phyloP scores from a whole-genome alignment of 2,113 vertebrate species.

The Calidris pygmaea region DNA sequence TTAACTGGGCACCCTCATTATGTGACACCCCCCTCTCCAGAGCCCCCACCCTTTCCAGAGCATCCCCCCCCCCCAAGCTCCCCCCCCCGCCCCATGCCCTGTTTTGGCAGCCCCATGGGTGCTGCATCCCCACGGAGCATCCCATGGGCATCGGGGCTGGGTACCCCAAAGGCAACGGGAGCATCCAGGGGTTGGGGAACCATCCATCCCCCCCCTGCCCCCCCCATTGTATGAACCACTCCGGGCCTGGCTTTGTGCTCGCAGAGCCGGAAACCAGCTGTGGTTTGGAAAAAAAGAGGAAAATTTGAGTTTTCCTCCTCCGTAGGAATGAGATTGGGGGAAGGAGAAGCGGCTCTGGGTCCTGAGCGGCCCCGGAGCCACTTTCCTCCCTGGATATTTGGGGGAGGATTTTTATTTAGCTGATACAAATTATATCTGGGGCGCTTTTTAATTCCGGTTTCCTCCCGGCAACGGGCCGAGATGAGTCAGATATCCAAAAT shows the following conservation, averaged over 20 bases:
- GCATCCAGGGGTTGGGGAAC: neutral
- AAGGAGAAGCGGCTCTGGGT: neutral
- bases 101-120: neutral
- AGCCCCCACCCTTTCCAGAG: neutral
- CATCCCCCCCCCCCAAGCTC: no score
- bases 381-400: neutral
- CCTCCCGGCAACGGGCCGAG: constrained; percentile 2
- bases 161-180: rapidly evolving
- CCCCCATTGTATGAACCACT: neutral
- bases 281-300: neutral
- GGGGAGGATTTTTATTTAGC: neutral
- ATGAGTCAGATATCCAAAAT: constrained; percentile 52
- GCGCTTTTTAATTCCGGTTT: neutral
- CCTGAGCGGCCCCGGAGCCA: neutral
- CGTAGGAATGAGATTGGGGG: neutral
- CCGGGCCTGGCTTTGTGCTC: neutral
- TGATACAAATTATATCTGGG: neutral
- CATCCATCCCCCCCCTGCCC: neutral
- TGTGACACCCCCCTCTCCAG: neutral
- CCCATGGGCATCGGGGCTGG: neutral
- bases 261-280: neutral
- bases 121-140: neutral
- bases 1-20: neutral
- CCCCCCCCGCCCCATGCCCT: no score
- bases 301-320: neutral